Base-by-base conservation (phyloP, 2,888 invertebrate genomes). In the Habrosyne pyritoides region DNA sequence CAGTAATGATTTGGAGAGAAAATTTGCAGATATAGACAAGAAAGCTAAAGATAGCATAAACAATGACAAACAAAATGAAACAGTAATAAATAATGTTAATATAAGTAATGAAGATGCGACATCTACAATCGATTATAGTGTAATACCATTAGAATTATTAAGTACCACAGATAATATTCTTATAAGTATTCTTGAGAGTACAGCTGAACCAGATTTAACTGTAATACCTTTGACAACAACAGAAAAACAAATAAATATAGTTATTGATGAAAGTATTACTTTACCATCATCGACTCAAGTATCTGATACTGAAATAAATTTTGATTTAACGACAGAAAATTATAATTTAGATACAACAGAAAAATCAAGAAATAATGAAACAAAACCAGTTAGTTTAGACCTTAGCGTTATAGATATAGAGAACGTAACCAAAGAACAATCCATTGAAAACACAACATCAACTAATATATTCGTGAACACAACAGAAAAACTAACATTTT, bases 131-230 rank as follows among this genome's bases (percentile, higher is more conserved):
- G 86, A 87, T 64, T 78, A 77, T 59, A 86, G 83, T 71, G 86
- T 89, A 22, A 86, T 92, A 73, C 91, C 91, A 21, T 63, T 91
- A 80, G 91, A 92, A 77, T 71, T 91, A 59, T 52, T 87, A 59
- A 88, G 86, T 71, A 92, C 91, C 67, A 91, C 91, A 33, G 84
- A 87, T 64, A 81, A 83, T 73, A 61, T 64, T 59, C 57, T 81
- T 59, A 47, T 74, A 52, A 86, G 81, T 71, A 71, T 85, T 52
- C 52, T 79, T 42, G 89, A 91, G 53, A 90, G 85, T 66, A 89
- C 87, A 36, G 77, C 81, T 28, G 87, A 87, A 60, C 71, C 72
- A 10, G 89, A 91, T 71, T 74, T 91, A 54, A 87, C 88, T 22
- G 91, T 92, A 0, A 89, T 92, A 56, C 91, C 91, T 12, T 54